Evolutionary conservation across 2,888 invertebrate genomes (phyloP), one percentile per base, ranked within the genome.

Genomic region (Platycheirus rosarum): DNA sequence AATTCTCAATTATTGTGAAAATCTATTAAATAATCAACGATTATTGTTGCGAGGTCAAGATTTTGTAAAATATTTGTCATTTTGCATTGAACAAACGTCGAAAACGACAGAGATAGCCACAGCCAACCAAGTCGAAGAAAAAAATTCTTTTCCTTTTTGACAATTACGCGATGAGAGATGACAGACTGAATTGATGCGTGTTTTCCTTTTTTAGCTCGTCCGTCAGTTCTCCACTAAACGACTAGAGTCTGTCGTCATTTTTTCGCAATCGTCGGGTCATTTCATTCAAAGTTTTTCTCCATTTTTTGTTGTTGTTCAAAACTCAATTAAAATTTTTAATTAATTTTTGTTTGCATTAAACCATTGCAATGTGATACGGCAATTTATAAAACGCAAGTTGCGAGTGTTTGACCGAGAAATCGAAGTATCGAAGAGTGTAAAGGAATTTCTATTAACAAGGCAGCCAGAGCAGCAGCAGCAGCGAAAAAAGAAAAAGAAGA

Each of bases 191-290:
- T 76, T 76, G 76, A 82, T 82, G 71, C 71, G 76, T 76, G 82
- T 76, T 82, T 76, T 82, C 82, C 80, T 76, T 76, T 82, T 82
- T 82, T 76, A 76, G 76, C 66, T 70, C 66, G 71, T 79, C 68
- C 66, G 63, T 35, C 57, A 37, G 51, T 55, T 40, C 55, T 14
- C 66, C 14, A 7, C 29, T 5, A 4, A 8, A 13, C 23, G 16
- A 63, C 70, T 70, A 76, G n/a, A n/a, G 76, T 71, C 76, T 82
- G 82, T 82, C 82, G 82, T 82, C 82, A 82, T 82, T 82, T 79
- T n/a, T 76, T 82, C 76, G 55, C 71, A 71, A 65, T 76, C 71
- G 55, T 71, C 66, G 66, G 48, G 63, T 55, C 8, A 46, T 48
- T 35, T 62, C 14, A 20, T 49, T 70, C n/a, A 14, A 20, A 4